Evolutionary conservation across 2,113 vertebrate genomes (phyloP).

Genomic region (Trachemys scripta): DNA sequence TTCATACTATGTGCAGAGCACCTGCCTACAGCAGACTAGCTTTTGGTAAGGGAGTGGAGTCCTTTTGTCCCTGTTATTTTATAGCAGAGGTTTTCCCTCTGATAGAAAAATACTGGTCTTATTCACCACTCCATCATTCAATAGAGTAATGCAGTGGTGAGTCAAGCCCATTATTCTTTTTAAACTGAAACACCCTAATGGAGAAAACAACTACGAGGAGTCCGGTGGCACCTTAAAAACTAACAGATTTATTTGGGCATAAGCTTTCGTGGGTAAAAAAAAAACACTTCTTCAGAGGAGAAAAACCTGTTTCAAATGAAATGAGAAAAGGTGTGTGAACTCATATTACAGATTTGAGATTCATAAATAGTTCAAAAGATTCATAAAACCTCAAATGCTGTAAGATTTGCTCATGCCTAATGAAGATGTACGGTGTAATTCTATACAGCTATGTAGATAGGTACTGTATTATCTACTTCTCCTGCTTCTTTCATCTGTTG

Average conservation of each 20-base stretch:
- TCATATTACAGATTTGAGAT: background rate
- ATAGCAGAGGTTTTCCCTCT: background rate
- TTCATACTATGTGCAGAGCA: background rate
- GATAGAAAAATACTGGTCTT: background rate
- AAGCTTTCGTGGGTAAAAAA: too few relatives aligned
- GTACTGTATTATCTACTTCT: background rate
- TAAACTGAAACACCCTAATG: background rate
- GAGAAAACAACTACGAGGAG: too few relatives aligned
- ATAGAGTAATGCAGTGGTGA: background rate
- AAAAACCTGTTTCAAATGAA: conserved; percentile 24
- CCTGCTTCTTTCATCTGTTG: background rate
- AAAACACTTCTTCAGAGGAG: background rate
- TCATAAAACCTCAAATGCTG: background rate
- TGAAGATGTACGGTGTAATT: background rate
- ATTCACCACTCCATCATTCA: background rate
- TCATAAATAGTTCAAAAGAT: conserved; percentile 9
- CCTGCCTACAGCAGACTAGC: background rate
- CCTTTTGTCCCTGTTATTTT: background rate
- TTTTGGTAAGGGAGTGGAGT: background rate
- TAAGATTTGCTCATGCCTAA: background rate
- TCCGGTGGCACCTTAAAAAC: too few relatives aligned
- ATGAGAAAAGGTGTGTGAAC: background rate
- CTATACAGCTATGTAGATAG: background rate
- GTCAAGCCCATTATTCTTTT: background rate
- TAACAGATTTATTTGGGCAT: too few relatives aligned